Conservation (phyloP, 2,113 vertebrate species). For the Clarias batrachus region DNA sequence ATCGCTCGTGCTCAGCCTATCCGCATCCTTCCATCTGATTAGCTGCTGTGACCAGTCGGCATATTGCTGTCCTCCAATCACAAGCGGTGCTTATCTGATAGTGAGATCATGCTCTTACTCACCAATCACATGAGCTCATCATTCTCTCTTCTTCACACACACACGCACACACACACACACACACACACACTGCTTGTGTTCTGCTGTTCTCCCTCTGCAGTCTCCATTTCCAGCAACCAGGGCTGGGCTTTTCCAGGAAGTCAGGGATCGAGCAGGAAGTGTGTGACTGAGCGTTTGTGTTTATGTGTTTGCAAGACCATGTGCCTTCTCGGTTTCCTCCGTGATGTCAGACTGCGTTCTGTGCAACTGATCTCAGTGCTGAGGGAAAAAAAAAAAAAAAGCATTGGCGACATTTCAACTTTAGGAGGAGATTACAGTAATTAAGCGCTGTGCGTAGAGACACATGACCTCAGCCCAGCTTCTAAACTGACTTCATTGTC, state of each 20-base stretch:
- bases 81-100: constrained; percentile 10
- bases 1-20: not conserved
- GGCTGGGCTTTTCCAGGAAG: constrained; percentile 48
- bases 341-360: constrained; percentile 49
- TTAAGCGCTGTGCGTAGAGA: constrained; percentile 21
- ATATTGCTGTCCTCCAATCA: constrained; percentile 48
- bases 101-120: constrained; percentile 53
- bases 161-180: not conserved
- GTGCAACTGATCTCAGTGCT: constrained; percentile 45
- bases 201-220: constrained; percentile 27
- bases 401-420: constrained; percentile 5
- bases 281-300: constrained; percentile 16
- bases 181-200: constrained; percentile 23
- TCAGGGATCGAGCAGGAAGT: constrained; percentile 20
- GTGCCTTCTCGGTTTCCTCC: constrained; percentile 16
- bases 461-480: constrained; percentile 34
- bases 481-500: constrained; percentile 46
- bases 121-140: constrained; percentile 56
- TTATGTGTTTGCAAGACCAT: not conserved
- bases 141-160: constrained; percentile 13
- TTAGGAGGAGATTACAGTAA: constrained; percentile 26
- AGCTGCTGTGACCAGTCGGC: constrained; percentile 24
- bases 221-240: constrained; percentile 49
- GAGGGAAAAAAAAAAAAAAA: constrained; percentile 36
- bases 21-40: constrained; percentile 27